These are phyloP conservation scores for Ctenopoma multispine DNA, from an alignment of 2,797 vertebrate genomes.

Conservation along the genomic window DNA sequence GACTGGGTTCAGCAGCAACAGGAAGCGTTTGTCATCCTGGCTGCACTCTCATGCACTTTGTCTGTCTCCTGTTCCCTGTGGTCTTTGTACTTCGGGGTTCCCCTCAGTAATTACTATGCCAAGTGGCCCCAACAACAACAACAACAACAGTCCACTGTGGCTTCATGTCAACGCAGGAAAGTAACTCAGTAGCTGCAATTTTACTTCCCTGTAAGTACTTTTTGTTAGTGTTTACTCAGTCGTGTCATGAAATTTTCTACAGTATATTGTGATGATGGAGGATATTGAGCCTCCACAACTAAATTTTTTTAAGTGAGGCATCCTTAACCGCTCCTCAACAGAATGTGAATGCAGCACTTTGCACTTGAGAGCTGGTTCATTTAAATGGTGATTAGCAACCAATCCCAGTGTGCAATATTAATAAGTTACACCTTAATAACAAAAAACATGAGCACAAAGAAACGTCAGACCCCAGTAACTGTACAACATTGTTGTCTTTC, in stretches of 20 bases:
- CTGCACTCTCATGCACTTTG: slow-evolving; percentile 16
- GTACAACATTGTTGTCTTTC: slow-evolving; percentile 13
- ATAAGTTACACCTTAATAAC: not conserved
- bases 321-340: not conserved
- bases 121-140: slow-evolving; percentile 35
- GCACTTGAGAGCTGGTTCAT: not conserved
- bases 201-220: not conserved
- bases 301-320: not conserved
- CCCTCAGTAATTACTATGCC: slow-evolving; percentile 54
- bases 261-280: not conserved
- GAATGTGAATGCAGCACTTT: not conserved
- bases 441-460: not conserved
- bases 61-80: slow-evolving; percentile 20
- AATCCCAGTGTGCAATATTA: not conserved
- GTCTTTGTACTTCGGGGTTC: slow-evolving; percentile 59
- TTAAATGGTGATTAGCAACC: not conserved
- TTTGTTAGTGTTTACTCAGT: slow-evolving; percentile 36
- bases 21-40: slow-evolving; percentile 46
- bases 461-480: not conserved
- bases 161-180: slow-evolving; percentile 41
- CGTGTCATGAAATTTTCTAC: slow-evolving; percentile 1
- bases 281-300: not conserved
- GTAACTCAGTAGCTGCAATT: slow-evolving; percentile 10
- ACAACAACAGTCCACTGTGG: slow-evolving; percentile 48
- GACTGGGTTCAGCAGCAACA: slow-evolving; percentile 50